phyloP scores from a whole-genome alignment of 2,888 invertebrate genomes.

The Tachina grossa region DNA sequence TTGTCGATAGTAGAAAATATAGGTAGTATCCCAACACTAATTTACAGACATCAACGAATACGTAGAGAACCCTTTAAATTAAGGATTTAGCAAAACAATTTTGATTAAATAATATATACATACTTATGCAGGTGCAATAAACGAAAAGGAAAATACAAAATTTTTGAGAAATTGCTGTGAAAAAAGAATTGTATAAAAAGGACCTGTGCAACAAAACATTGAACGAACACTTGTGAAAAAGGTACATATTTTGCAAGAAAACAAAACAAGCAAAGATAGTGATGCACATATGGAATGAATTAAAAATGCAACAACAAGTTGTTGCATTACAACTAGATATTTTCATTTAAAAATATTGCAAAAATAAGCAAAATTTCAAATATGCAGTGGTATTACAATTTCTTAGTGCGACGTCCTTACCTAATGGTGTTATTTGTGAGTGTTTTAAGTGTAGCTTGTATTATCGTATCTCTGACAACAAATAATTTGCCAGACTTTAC shows the following conservation, averaged over 20 bases:
- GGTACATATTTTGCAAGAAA: slow-evolving; percentile 14
- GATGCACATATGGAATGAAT: slow-evolving; percentile 14
- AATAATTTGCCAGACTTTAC: slow-evolving; percentile 90
- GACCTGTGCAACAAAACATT: slow-evolving; percentile 13
- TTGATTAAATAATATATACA: too few species aligned
- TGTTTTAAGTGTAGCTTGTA: slow-evolving; percentile 86
- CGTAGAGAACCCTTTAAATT: too few species aligned
- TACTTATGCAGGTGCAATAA: too few species aligned
- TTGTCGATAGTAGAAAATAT: too few species aligned
- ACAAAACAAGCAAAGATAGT: slow-evolving; percentile 11
- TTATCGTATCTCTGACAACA: slow-evolving; percentile 86
- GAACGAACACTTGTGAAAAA: slow-evolving; percentile 21
- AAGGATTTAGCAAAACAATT: too few species aligned
- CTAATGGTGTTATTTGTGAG: slow-evolving; percentile 86
- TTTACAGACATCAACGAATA: too few species aligned
- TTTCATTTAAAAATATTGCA: not conserved
- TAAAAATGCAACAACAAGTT: slow-evolving; percentile 51
- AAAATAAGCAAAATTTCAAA: slow-evolving; percentile 58
- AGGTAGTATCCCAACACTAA: too few species aligned
- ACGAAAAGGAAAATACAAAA: not conserved
- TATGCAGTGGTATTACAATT: slow-evolving; percentile 86
- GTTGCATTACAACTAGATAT: slow-evolving; percentile 14
- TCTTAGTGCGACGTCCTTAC: slow-evolving; percentile 88
- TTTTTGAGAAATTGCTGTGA: slow-evolving; percentile 36
- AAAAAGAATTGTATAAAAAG: slow-evolving; percentile 8